These are phyloP conservation scores for Crenuchus spilurus DNA, from an alignment of 2,797 vertebrate genomes.

Conservation along the genomic window DNA sequence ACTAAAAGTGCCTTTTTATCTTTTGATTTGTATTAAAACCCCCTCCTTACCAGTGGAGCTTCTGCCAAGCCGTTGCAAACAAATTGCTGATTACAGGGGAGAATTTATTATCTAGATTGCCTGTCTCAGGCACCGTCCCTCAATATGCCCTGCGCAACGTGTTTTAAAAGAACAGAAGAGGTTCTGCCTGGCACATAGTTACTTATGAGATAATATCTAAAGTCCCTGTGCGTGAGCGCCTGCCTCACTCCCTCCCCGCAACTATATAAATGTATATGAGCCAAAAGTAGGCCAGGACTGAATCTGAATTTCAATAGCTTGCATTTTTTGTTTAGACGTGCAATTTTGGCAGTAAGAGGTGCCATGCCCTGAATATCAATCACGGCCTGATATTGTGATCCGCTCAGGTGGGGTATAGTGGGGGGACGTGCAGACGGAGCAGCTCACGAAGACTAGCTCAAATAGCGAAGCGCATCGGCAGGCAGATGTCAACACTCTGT, in stretches of 20 bases:
- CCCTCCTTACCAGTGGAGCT: conserved; percentile 51
- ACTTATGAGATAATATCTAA: conserved; percentile 79
- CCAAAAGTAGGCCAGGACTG: conserved; percentile 71
- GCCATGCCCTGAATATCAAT: conserved; percentile 69
- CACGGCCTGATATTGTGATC: conserved; percentile 56
- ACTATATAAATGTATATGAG: conserved; percentile 86
- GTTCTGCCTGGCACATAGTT: conserved; percentile 62
- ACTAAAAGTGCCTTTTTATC: conserved; percentile 60
- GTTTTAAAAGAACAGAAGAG: conserved; percentile 58
- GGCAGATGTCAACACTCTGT: conserved; percentile 61
- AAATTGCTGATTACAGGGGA: conserved; percentile 69
- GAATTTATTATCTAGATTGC: conserved; percentile 71
- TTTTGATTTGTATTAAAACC: conserved; percentile 62
- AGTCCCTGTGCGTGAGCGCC: conserved; percentile 54
- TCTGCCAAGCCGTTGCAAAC: conserved; percentile 63
- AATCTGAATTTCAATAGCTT: conserved; percentile 75
- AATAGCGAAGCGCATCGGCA: conserved; percentile 52
- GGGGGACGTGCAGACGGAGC: conserved; percentile 8
- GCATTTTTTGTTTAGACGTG: conserved; percentile 68
- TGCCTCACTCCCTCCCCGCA: conserved; percentile 63
- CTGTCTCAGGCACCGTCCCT: conserved; percentile 63
- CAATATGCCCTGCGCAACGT: conserved; percentile 57
- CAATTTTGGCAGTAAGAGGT: conserved; percentile 66
- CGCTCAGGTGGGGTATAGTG: conserved; percentile 2
- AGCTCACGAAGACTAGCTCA: conserved; percentile 40